Evolutionary conservation across 2,797 vertebrate genomes (phyloP).

Genomic region (Adelosebastes latens): DNA sequence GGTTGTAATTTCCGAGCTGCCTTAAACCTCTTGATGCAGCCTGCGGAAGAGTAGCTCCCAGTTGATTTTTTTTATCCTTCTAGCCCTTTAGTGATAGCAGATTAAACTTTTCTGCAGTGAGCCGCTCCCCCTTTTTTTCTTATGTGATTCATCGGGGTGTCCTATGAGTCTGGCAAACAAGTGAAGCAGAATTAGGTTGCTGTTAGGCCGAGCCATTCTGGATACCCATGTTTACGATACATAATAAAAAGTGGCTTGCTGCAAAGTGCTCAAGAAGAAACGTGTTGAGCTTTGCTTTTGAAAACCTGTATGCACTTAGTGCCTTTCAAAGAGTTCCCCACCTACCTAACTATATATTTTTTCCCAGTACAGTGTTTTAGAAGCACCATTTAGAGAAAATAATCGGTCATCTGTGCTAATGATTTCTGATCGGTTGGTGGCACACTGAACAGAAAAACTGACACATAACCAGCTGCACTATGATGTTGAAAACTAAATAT

Average conservation of each 20-base stretch:
- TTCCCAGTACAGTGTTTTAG: background rate
- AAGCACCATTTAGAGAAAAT: slow-evolving; percentile 1
- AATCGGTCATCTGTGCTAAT: slow-evolving; percentile 12
- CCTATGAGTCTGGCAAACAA: background rate
- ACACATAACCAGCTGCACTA: background rate
- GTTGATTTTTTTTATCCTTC: background rate
- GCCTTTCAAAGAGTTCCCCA: slow-evolving; percentile 1
- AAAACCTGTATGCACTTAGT: slow-evolving; percentile 25
- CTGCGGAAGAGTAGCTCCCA: background rate
- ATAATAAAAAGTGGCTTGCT: slow-evolving; percentile 2
- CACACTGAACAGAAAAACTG: background rate
- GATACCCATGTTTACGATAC: background rate
- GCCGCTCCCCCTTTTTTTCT: background rate
- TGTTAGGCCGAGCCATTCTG: background rate
- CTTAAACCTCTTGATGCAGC: background rate
- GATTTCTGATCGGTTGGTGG: background rate
- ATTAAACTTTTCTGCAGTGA: background rate
- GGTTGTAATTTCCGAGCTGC: background rate
- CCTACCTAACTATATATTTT: background rate
- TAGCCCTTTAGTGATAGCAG: background rate
- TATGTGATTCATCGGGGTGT: background rate
- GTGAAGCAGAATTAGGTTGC: background rate
- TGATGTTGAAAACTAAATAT: background rate
- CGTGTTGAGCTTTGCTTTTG: slow-evolving; percentile 8
- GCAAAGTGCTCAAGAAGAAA: slow-evolving; percentile 9